Base-by-base conservation (phyloP, 2,797 vertebrate genomes). In the Petrocephalus schoutedeni region DNA sequence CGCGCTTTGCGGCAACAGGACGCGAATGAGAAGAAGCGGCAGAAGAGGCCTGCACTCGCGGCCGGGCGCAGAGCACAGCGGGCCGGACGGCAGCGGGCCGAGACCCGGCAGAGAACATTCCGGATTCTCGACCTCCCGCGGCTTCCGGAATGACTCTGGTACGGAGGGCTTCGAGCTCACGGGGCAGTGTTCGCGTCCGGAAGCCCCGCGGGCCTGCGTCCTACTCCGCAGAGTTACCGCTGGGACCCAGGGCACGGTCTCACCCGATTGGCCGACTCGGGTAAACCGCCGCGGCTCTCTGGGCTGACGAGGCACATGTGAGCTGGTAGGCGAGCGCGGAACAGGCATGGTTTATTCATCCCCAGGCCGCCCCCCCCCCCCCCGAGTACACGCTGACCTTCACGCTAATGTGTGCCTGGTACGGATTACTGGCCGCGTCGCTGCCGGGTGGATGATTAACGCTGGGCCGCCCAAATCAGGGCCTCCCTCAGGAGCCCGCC, bases 401-500 rank as follows among this genome's bases (percentile, higher is more conserved):
- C 58, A 51, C 51, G 61, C 85, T 82, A 45, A 83, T 58, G 57
- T 64, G 64, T 54, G 71, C 56, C 36, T 86, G 86, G 87, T 61
- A 45, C 83, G n/a, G 83, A 88, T 28, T 59, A 12, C 54, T 57
- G 51, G 49, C 82, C 6, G 61, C 56, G 61, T 19, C 16, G 10
- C n/a, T 21, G 51, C 45, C 53, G 23, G 83, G 87, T 88, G 84
- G 61, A 88, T 88, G 83, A 88, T 88, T 88, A 88, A 88, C 87
- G 28, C 16, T 14, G n/a, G 32, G 32, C 53, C 19, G 49, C 58
- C 5, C 16, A 58, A 88, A 86, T 88, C 87, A 74, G 51, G 23
- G 87, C 53, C 80, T 61, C 59, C 54, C 54, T 9, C 28, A 14
- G 4, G 19, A 59, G 64, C 45, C 21, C 58, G 56, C 28, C 28